Evolutionary conservation across 2,113 vertebrate genomes (phyloP), one percentile per base, ranked within the genome.

Genomic region (Rafetus swinhoei): DNA sequence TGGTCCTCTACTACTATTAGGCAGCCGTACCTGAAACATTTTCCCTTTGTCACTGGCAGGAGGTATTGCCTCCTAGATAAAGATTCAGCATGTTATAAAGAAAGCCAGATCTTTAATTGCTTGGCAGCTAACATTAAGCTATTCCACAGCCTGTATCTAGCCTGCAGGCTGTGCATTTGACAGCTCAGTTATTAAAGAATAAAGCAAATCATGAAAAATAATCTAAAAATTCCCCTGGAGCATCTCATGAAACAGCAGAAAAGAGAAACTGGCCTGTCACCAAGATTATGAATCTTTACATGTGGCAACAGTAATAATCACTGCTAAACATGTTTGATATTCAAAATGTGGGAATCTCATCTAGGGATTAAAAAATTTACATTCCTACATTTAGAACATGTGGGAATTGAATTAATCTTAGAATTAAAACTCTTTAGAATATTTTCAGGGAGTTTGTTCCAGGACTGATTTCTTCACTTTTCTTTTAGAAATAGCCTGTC

Each of bases 241-340:
- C 54, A 81, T 21, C 4, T 32, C 74, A 3, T 45, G 13, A 59
- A 93, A 89, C 3, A 80, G 60, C 9, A 84, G 39, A 90, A 76
- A 27, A 57, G 32, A 57, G 13, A 52, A 83, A 84, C 18, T 0
- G 1, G 0, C 3, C 90, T 72, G 7, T 81, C 15, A 72, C 39
- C 11, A 85, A 21, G 15, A 25, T 60, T 86, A 74, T 50, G 24
- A 25, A 45, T 29, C 4, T 13, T 86, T 87, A 32, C 0, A 0
- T 82, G n/a, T 39, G 4, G 6, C 53, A 55, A 82, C 4, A 53
- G 84, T 27, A 84, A 84, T 27, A 86, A 29, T 6, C 1, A 39
- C 24, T 80, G 8, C 1, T 95, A 77, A 81, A 52, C 25, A 4
- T 11, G 6, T 81, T 85, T 90, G 7, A 56, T 80, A 77, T 59